These are phyloP conservation scores for Troides oblongomaculatus DNA, from an alignment of 2,888 invertebrate species.

Conservation along the genomic window DNA sequence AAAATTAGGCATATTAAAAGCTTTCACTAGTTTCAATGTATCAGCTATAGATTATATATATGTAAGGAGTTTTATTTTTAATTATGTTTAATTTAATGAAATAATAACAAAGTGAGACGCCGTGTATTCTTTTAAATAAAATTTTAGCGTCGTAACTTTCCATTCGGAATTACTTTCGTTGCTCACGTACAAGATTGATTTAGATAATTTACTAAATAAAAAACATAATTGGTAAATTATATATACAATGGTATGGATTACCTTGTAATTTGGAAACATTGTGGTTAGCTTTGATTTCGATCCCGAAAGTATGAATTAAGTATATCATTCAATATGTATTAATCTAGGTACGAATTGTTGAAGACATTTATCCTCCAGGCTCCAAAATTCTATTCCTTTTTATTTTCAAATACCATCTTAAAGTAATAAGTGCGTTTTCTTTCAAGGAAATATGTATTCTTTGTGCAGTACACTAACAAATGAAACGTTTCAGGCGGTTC, in stretches of 20 bases:
- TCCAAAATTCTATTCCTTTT: no score
- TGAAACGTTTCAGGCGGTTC: neutral
- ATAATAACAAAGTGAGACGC: neutral
- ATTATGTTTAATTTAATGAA: neutral
- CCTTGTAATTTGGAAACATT: constrained; percentile 5
- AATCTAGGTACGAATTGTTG: neutral
- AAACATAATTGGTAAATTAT: constrained; percentile 10
- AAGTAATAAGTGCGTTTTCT: no score
- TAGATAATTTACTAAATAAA: constrained; percentile 14
- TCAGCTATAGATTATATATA: no score
- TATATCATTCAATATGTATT: neutral
- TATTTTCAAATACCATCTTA: no score
- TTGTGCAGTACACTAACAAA: neutral
- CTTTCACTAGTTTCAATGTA: no score
- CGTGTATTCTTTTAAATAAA: neutral
- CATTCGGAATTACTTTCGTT: neutral
- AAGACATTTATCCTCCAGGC: neutral
- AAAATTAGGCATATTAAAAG: no score
- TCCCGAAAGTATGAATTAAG: neutral
- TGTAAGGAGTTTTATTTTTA: no score
- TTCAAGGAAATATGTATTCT: no score
- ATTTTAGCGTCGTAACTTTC: neutral
- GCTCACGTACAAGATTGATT: constrained; percentile 22
- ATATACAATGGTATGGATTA: neutral
- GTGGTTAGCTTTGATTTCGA: constrained; percentile 14